Percentiles rank a stretch among this genome's conserved stretches.
Evolutionary conservation across 2,113 vertebrate species (phyloP).

Genomic region (Pluvialis apricaria): DNA sequence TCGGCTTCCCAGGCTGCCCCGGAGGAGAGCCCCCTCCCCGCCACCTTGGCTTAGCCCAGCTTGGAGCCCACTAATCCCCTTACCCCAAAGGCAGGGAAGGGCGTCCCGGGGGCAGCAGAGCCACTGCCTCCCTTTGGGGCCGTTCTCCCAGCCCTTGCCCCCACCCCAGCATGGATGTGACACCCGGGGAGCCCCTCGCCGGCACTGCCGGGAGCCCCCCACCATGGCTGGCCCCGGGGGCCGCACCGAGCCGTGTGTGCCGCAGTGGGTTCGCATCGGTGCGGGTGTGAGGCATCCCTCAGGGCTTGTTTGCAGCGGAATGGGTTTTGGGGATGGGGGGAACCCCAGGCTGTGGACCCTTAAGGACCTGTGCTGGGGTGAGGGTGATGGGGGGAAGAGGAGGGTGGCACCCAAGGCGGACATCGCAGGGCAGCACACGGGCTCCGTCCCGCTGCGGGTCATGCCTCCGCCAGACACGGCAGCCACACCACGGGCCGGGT

Average conservation of each 20-base stretch:
- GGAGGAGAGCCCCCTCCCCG: not conserved
- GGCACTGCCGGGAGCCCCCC: too few species aligned
- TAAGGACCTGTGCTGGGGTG: not conserved
- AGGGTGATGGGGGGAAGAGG: not conserved
- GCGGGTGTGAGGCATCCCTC: rapidly evolving
- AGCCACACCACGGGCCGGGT: rapidly evolving
- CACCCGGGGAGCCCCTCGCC: too few species aligned
- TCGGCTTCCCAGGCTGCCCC: rapidly evolving
- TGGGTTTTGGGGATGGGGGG: not conserved
- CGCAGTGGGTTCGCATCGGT: rapidly evolving
- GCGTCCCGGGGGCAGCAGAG: not conserved
- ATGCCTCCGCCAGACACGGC: not conserved
- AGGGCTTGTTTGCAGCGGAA: not conserved
- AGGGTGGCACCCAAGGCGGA: rapidly evolving
- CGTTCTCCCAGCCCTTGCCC: not conserved
- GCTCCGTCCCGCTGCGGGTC: rapidly evolving
- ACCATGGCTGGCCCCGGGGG: rapidly evolving
- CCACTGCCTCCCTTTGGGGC: not conserved
- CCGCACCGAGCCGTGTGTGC: not conserved
- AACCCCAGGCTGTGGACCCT: rapidly evolving
- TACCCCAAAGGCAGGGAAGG: not conserved
- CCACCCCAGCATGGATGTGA: rapidly evolving
- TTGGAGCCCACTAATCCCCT: not conserved
- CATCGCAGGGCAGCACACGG: rapidly evolving
- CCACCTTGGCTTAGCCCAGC: not conserved